Evolutionary conservation across 2,113 vertebrate genomes (phyloP).

Genomic region (Carassius gibelio): DNA sequence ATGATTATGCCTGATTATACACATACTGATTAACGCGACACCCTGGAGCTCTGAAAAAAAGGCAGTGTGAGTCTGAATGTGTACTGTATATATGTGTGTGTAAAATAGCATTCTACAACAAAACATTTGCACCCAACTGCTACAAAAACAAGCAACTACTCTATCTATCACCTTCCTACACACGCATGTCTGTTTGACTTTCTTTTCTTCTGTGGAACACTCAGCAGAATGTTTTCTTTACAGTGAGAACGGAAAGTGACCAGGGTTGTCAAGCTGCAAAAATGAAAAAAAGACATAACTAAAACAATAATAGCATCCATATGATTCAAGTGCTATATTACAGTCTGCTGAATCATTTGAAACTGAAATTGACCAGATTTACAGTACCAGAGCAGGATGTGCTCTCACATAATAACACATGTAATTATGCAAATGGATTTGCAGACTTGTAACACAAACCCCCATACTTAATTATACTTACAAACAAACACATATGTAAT

Average conservation of each 20-base stretch:
- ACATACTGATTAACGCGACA: slow-evolving; percentile 16
- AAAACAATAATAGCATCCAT: neutral
- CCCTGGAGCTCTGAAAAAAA: slow-evolving; percentile 6
- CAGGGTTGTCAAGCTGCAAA: neutral
- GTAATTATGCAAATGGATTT: neutral
- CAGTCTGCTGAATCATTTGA: neutral
- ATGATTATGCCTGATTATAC: slow-evolving; percentile 33
- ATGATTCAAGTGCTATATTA: neutral
- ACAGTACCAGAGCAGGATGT: neutral
- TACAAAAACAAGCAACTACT: neutral
- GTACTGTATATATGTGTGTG: neutral
- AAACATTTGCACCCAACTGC: neutral
- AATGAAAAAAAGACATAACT: neutral
- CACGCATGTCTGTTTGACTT: neutral
- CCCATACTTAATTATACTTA: neutral
- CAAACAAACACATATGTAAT: neutral
- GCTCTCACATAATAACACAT: neutral
- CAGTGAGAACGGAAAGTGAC: neutral
- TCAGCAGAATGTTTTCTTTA: neutral
- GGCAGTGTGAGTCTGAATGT: neutral
- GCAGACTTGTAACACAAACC: neutral
- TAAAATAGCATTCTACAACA: neutral
- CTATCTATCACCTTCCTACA: neutral
- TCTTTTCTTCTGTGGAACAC: neutral
- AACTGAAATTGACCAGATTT: neutral